Evolutionary conservation across 23 tunicate genomes (phyloP), one percentile per base, ranked within the genome.

Genomic region (Ascidia mentula): DNA sequence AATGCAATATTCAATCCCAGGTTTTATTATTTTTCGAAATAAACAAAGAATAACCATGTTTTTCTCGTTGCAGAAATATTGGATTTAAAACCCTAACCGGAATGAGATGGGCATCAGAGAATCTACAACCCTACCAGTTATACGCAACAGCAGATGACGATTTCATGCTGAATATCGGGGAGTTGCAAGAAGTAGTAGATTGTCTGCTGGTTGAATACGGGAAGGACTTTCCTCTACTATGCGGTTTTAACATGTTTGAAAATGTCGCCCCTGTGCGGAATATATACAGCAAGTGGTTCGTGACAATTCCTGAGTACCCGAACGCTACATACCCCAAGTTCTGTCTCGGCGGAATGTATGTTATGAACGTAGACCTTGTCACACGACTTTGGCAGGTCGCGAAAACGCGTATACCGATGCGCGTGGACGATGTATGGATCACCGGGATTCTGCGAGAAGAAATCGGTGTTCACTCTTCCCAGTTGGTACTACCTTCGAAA

Each of bases 361-460:
- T 40, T 31, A 77, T 45, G 70, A 1, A 22, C 0, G 71, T 77
- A 36, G 34, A 32, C 31, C 45, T 53, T 32, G 81, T 77, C 5
- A 35, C 9, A 28, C 37, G 31, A 9, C n/a, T 77, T 6, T 77
- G 45, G 34, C 32, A 45, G 12, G 72, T 32, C 0, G 42, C 72
- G 18, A 0, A 5, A 46, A 18, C 32, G 24, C 61, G 38, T 15
- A 20, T 22, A 0, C 37, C 70, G 30, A 45, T 77, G 61, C 33
- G 81, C 6, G 31, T 77, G 65, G 81, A 77, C 81, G 81, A 77
- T 46, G 81, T 77, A 0, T 77, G 81, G 81, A 77, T 77, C 18
- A 77, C 81, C 17, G 81, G 81, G n/a, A 34, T 77, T 33, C 15
- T 77, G 12, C 70, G 81, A 28, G 42, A 39, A 18, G 34, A 39